Base-by-base conservation (phyloP, 2,113 vertebrate species). In the Athene noctua region DNA sequence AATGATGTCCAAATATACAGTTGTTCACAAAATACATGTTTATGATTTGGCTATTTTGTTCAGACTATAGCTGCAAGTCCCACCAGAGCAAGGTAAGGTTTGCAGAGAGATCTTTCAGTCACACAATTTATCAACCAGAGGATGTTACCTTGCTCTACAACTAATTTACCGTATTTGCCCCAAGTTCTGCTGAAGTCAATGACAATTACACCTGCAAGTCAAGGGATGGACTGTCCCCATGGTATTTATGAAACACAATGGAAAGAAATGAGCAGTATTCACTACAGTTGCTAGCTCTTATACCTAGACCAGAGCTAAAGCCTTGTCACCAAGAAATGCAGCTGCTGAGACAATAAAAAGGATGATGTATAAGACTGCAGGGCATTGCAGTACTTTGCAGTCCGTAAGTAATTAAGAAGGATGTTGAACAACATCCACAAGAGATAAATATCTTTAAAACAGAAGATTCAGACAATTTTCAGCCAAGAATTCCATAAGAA, bases 401-500 rank as follows among this genome's bases (percentile, higher is more conserved):
- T 40, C 80, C 78, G 23, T 65, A 55, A 74, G 85, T 79, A 94
- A 94, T 95, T 88, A 89, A 92, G 73, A 57, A 84, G 34, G 34
- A 65, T 86, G 42, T 87, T 93, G 80, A 94, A 93, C 82, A 94
- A 75, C 61, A 86, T 68, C 30, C 40, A 86, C 47, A 67, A 44
- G 30, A 94, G 79, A 78, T 55, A 83, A 86, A 93, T 86, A 96
- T 67, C 88, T 90, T 58, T 59, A 86, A 94, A 92, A 13, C 6
- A 87, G 44, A 82, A 82, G 27, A 72, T 86, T 91, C 34, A 81
- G 29, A 92, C 74, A 75, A 51, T 15, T 91, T 93, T 91, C 52
- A 59, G 40, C 67, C 65, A 79, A 75, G 44, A 94, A 88, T 86
- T 95, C 67, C 47, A 10, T 29, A 57, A 70, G 71, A 95, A 80